These are phyloP conservation scores for Paracentrotus lividus DNA, from an alignment of 53 echinoderm and acorn worm genomes.

Conservation along the genomic window DNA sequence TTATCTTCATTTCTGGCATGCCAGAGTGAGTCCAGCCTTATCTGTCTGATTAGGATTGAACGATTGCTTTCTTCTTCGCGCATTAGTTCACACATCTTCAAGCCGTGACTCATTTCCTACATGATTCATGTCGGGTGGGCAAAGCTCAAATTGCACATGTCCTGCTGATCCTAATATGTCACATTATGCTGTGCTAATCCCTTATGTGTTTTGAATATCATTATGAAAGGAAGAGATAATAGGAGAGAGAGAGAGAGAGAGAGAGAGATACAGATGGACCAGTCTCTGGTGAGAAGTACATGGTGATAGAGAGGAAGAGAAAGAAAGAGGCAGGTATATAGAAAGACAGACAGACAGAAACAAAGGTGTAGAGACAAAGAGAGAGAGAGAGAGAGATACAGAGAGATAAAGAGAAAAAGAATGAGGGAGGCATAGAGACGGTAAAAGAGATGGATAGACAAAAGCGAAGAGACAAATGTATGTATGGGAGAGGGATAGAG, in stretches of 20 bases:
- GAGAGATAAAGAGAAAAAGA: no score
- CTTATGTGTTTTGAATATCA: not conserved
- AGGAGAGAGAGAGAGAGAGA: not conserved
- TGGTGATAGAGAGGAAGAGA: not conserved
- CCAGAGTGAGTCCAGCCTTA: not conserved
- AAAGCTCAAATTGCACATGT: conserved; percentile 57
- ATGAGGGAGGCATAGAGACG: no score
- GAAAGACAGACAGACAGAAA: not conserved
- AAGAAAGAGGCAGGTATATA: not conserved
- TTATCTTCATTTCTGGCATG: not conserved
- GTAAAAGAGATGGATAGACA: no score
- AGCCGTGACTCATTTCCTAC: conserved; percentile 58
- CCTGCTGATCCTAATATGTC: conserved; percentile 25
- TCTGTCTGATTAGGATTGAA: conserved; percentile 5
- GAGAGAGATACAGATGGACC: not conserved
- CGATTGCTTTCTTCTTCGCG: conserved; percentile 27
- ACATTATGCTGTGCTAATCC: not conserved
- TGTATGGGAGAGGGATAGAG: no score
- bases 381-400: not conserved
- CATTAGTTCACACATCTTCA: conserved; percentile 35
- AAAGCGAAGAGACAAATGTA: no score
- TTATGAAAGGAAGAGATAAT: not conserved
- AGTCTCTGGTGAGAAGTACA: not conserved
- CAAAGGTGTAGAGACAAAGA: not conserved
- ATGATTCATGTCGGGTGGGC: conserved; percentile 52